Conservation (phyloP, 2,113 vertebrate species). For the Thamnophis sirtalis region DNA sequence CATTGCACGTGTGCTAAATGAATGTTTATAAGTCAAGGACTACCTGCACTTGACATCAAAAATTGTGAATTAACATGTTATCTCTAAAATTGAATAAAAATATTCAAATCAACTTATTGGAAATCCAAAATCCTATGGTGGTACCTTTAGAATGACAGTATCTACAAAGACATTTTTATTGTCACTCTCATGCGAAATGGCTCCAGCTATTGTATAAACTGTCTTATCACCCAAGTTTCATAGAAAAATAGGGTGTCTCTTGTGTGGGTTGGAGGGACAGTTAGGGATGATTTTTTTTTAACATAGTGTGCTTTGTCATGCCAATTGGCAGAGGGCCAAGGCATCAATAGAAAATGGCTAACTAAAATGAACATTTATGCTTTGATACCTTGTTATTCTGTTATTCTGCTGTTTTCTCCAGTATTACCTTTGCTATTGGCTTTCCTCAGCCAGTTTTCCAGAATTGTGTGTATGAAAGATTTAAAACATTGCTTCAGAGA, state of each 20-base stretch:
- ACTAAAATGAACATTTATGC: background rate
- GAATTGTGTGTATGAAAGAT: background rate
- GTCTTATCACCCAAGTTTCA: background rate
- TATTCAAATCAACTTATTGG: background rate
- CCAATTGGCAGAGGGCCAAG: background rate
- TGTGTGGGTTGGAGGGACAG: background rate
- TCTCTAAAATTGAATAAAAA: background rate
- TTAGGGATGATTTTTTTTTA: background rate
- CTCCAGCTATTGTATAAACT: background rate
- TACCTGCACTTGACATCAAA: background rate
- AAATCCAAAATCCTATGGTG: background rate
- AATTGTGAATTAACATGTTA: background rate
- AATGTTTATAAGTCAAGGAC: background rate
- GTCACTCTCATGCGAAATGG: background rate
- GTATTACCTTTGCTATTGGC: background rate
- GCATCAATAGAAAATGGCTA: background rate
- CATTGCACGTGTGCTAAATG: background rate
- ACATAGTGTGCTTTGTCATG: background rate
- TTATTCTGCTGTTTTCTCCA: background rate
- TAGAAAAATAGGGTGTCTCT: background rate
- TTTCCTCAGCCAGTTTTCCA: background rate
- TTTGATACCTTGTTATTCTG: background rate
- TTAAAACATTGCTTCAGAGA: background rate
- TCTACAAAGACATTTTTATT: background rate
- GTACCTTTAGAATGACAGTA: background rate